Conservation (phyloP, 1,140 invertebrate genomes). For the Drosophila erecta region DNA sequence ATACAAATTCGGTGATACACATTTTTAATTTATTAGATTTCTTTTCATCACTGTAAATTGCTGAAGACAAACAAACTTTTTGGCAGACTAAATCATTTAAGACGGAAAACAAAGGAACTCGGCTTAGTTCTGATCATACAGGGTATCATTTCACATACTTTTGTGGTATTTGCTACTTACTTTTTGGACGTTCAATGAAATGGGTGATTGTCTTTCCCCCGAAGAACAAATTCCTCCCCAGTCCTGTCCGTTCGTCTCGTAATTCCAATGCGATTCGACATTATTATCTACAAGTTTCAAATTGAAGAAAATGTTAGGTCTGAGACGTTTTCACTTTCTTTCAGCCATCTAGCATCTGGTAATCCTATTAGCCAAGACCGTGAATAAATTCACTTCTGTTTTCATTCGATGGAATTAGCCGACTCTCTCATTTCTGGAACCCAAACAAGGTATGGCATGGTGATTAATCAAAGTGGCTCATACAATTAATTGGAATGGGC, state of each 20-base stretch:
- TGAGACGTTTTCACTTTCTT: slow-evolving; percentile 48
- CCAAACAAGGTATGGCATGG: slow-evolving; percentile 40
- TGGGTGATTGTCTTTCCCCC: slow-evolving; percentile 51
- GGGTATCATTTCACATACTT: too few relatives aligned
- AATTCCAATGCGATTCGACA: slow-evolving; percentile 38
- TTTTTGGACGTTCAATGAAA: slow-evolving; percentile 36
- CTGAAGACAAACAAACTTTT: background rate
- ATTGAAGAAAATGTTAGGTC: slow-evolving; percentile 20
- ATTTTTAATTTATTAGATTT: slow-evolving; percentile 9
- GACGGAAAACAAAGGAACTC: background rate
- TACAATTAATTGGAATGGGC: background rate
- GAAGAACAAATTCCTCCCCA: slow-evolving; percentile 39
- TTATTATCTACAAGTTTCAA: slow-evolving; percentile 36
- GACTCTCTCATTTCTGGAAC: slow-evolving; percentile 31
- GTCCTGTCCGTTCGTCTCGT: slow-evolving; percentile 32
- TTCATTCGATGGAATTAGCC: slow-evolving; percentile 17
- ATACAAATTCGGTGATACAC: slow-evolving; percentile 16
- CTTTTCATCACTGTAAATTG: background rate
- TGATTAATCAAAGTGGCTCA: slow-evolving; percentile 28
- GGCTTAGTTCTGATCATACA: too few relatives aligned
- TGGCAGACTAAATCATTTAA: background rate
- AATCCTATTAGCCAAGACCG: slow-evolving; percentile 52
- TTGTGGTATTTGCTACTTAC: slow-evolving; percentile 16
- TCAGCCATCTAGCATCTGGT: slow-evolving; percentile 18
- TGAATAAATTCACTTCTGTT: slow-evolving; percentile 42